Conservation (phyloP, 2,797 vertebrate genomes). For the Parauchenoglanis punctatus region DNA sequence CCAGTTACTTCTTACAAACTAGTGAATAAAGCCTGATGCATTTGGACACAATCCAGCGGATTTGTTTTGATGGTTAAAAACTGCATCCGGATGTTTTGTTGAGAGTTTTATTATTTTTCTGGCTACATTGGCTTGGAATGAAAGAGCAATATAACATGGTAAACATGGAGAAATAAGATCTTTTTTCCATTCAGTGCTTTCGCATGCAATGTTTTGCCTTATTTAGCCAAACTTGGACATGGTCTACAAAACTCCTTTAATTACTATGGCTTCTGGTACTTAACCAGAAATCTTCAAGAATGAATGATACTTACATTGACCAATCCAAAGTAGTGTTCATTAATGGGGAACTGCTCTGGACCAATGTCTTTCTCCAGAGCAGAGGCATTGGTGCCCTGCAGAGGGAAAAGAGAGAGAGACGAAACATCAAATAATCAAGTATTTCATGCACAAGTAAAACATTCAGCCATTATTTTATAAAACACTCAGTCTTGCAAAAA, state of each 20-base stretch:
- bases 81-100: background rate
- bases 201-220: slow-evolving; percentile 1
- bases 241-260: background rate
- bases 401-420: slow-evolving; percentile 26
- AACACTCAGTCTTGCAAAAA: background rate
- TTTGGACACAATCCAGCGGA: background rate
- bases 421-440: background rate
- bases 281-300: slow-evolving; percentile 16
- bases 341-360: slow-evolving; percentile 87
- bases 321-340: slow-evolving; percentile 87
- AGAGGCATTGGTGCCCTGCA: slow-evolving; percentile 87
- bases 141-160: background rate
- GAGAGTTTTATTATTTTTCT: background rate
- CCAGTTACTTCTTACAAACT: background rate
- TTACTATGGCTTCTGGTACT: background rate
- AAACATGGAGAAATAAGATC: background rate
- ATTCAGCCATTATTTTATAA: background rate
- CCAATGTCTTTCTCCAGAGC: slow-evolving; percentile 90
- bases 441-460: background rate
- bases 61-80: background rate
- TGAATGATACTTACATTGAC: slow-evolving; percentile 79
- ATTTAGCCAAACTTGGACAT: background rate
- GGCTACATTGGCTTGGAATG: background rate
- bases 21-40: background rate
- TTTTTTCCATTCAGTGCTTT: background rate